Evolutionary conservation across 1,140 invertebrate genomes (phyloP).

Genomic region (Drosophila rhopaloa): DNA sequence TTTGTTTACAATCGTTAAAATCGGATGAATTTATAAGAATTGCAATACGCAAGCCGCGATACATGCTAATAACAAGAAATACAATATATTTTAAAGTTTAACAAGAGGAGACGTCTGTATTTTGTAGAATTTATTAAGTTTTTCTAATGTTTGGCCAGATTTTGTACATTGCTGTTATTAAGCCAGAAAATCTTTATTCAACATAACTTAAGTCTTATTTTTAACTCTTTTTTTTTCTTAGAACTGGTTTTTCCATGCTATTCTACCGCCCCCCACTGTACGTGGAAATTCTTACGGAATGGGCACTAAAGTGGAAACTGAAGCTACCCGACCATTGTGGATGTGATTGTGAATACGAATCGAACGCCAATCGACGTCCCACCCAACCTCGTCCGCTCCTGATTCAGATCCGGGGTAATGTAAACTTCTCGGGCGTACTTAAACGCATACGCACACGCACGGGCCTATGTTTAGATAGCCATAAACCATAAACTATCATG

Average conservation of each 20-base stretch:
- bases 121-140: no score
- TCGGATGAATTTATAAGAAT: not conserved
- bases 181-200: not conserved
- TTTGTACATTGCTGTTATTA: no score
- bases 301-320: slow-evolving; percentile 29
- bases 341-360: slow-evolving; percentile 29
- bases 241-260: not conserved
- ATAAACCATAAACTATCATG: slow-evolving; percentile 66
- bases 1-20: not conserved
- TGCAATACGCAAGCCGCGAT: not conserved
- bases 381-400: not conserved
- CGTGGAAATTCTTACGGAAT: slow-evolving; percentile 18
- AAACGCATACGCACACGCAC: slow-evolving; percentile 17
- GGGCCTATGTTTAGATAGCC: slow-evolving; percentile 57
- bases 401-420: slow-evolving; percentile 13
- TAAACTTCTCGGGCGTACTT: slow-evolving; percentile 39
- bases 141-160: no score
- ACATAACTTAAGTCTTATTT: no score
- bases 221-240: not conserved
- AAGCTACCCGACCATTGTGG: slow-evolving; percentile 12
- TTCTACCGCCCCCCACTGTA: not conserved
- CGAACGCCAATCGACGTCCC: slow-evolving; percentile 20
- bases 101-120: no score
- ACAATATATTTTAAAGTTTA: no score
- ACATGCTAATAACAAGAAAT: not conserved